Evolutionary conservation across 2,797 vertebrate species (phyloP), one percentile per base, ranked within the genome.

Genomic region (Gymnopithys bicolor): DNA sequence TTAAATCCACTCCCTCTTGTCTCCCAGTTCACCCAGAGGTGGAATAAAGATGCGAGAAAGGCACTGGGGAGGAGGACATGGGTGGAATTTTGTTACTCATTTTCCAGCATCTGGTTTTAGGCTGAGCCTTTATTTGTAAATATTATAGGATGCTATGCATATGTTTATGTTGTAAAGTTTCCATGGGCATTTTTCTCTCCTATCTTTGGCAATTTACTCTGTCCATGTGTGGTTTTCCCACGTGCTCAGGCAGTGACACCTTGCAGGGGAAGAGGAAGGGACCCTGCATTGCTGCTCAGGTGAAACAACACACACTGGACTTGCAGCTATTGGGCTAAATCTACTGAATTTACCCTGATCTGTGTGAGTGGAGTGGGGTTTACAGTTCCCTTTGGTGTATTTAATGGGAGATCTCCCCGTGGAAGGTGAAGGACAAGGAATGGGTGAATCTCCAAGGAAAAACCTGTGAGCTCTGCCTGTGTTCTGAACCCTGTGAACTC

Each of bases 171-270:
- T 49, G 3, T 0, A 28, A 53, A 32, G 16, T 5, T 82, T 41
- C 25, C 33, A 19, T 0, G 3, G 30, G 27, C 21, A 3, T 8
- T 63, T 37, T 32, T 43, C 8, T 13, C 49, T 45, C 24, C 30
- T 4, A 5, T 6, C 51, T 59, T 39, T 27, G 22, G 13, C 27
- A 69, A 28, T 62, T 27, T 11, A 3, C 12, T 27, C 30, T 37
- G 11, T 41, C 28, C 5, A 0, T 5, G 13, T 7, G 3, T 6
- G 33, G 16, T 25, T 21, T 1, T 41, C 46, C 68, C 60, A 33
- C 0, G 0, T 1, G 1, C 48, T 45, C 2, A 3, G n/a, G 45
- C 3, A 1, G 6, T 19, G 46, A 7, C 43, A 64, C 28, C 0
- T 7, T 3, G n/a, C 2, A 45, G 4, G 3, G 32, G 56, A 70